Base-by-base conservation (phyloP, 2,888 invertebrate genomes). In the Tubulanus polymorphus region DNA sequence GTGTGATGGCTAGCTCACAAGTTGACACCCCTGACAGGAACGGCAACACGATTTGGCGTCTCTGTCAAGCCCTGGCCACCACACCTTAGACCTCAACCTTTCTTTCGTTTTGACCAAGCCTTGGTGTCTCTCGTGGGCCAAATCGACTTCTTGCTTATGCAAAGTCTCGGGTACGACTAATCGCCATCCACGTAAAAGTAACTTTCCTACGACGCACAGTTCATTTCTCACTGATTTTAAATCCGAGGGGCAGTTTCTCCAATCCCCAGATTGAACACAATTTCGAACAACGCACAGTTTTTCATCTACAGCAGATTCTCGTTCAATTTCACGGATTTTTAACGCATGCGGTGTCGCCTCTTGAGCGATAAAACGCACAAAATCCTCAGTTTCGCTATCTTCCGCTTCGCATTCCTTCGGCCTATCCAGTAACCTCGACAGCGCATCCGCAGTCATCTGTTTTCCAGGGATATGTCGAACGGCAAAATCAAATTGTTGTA, bases 11-110 rank as follows among this genome's bases (percentile, higher is more conserved):
- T 48, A 23, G 3, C 46, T 3, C 12, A 54, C 59, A n/a, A 62
- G 10, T 35, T 64, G 61, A 37, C 64, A 61, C 1, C 57, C 57
- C 56, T 60, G 56, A 55, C 62, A 63, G 1, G 37, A 23, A 27
- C 53, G 59, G 28, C 60, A 29, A 12, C 55, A 6, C 53, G 35
- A 45, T 23, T 63, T 62, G 15, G 62, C 52, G 2, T 56, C 52
- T 27, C 48, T 53, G 18, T 59, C 53, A 6, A 60, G 56, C 15
- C 56, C 58, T 35, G 58, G 60, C 63, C 61, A 63, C 60, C 60
- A 60, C 18, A 63, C 60, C 37, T 60, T 62, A 25, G 37, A 30
- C 1, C 55, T 5, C 2, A 59, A 10, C 25, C 51, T 2, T 20
- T 46, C 29, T 41, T 61, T 57, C 26, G 50, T 55, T 6, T n/a